Evolutionary conservation across 2,888 invertebrate species (phyloP), one percentile per base, ranked within the genome.

Genomic region (Panopea generosa): DNA sequence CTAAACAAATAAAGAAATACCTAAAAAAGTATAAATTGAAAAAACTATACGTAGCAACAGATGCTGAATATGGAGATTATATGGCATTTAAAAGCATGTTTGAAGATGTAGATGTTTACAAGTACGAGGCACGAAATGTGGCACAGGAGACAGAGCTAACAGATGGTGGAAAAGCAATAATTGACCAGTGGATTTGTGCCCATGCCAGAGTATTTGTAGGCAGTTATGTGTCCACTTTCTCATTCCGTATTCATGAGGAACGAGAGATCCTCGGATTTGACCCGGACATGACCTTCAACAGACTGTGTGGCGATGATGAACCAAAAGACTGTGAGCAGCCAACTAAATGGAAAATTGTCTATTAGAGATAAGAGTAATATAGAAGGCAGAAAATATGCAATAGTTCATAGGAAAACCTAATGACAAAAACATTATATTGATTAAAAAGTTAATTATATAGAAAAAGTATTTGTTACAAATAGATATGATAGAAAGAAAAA

Each of bases 241-340:
- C 98, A 0, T 98, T 96, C 92, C 95, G 99, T 68, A 99, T 99
- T 83, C 98, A 99, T 93, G 99, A 99, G 92, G 99, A 99, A 91
- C 94, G 99, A 27, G 99, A 99, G 93, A 98, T 99, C 75, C 92
- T 99, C 50, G 98, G 98, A 0, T 98, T 98, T 92, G 94, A 95
- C 6, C 94, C 95, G 49, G 93, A 95, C 27, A 95, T 95, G 9
- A 99, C 99, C 0, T 99, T 98, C 91, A 99, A 99, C 92, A 94
- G 96, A 76, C 93, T 98, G 1, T 98, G 98, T 92, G 90, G 92
- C 6, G 92, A 93, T 73, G 83, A 89, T 26, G 94, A 95, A 63
- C 95, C 95, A 86, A 65, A 71, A 9, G 92, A 94, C 40, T 97
- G 97, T 93, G 95, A 95, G 83, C 95, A 95, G 86, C 96, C 96